Percentiles rank a stretch among this genome's conserved stretches.
Evolutionary conservation across 2,888 invertebrate genomes (phyloP).

Genomic region (Emmelina monodactyla): DNA sequence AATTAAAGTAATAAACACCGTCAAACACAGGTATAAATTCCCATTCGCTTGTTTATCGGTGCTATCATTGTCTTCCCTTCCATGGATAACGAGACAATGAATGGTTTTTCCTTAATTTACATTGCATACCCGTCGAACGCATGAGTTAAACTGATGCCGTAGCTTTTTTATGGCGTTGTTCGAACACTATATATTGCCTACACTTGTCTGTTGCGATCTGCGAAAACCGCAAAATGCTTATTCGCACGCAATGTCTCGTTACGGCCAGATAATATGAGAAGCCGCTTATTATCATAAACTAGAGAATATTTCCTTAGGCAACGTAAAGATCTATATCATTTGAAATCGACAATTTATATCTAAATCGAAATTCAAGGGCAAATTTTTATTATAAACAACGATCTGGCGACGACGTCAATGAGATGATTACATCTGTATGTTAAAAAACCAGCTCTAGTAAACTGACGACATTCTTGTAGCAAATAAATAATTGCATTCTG

Average conservation of each 20-base stretch:
- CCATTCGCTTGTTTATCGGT: slow-evolving; percentile 49
- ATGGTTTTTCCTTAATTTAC: slow-evolving; percentile 40
- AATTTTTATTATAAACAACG: slow-evolving; percentile 20
- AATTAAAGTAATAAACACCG: slow-evolving; percentile 54
- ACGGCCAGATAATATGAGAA: slow-evolving; percentile 24
- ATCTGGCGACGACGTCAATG: slow-evolving; percentile 4
- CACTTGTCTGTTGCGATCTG: slow-evolving; percentile 21
- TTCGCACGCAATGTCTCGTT: slow-evolving; percentile 37
- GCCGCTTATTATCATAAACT: slow-evolving; percentile 16
- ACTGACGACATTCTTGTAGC: slow-evolving; percentile 26
- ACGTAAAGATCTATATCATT: slow-evolving; percentile 24
- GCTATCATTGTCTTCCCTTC: slow-evolving; percentile 57
- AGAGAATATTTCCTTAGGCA: slow-evolving; percentile 7
- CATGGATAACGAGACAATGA: slow-evolving; percentile 47
- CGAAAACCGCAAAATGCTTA: slow-evolving; percentile 44
- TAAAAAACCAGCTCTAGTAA: slow-evolving; percentile 23
- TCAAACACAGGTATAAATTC: slow-evolving; percentile 42
- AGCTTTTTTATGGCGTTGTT: slow-evolving; percentile 19
- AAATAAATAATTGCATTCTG: slow-evolving; percentile 32
- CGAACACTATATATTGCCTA: slow-evolving; percentile 24
- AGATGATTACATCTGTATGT: slow-evolving; percentile 5
- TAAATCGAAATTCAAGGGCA: slow-evolving; percentile 25
- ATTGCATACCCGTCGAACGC: slow-evolving; percentile 42
- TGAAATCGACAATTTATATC: slow-evolving; percentile 16
- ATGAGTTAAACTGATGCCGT: slow-evolving; percentile 28